Percentiles rank a stretch among this genome's conserved stretches.
Conservation (phyloP, 2,797 vertebrate species). For the Poliocrania exsul region DNA sequence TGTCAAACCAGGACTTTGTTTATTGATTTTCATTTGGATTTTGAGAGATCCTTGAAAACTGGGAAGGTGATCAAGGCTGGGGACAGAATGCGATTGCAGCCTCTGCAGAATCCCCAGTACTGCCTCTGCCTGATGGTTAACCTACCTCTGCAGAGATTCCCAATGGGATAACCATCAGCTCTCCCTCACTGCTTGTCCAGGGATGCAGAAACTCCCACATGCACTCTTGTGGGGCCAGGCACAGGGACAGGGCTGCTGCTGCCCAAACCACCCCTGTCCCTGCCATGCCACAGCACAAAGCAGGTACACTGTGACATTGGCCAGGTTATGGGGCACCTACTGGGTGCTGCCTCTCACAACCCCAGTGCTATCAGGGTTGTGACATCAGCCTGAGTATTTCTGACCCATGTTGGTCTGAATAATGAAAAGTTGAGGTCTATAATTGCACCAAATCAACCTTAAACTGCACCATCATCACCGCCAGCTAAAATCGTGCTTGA, state of each 20-base stretch:
- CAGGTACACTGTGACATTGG: accelerated
- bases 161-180: not conserved
- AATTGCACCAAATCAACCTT: not conserved
- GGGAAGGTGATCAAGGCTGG: accelerated
- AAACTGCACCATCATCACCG: not conserved
- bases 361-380: not conserved
- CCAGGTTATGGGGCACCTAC: not conserved
- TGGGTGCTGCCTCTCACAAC: not conserved
- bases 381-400: not conserved
- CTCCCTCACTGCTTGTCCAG: not conserved
- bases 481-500: not conserved
- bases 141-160: not conserved
- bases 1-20: not conserved
- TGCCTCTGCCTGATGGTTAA: not conserved
- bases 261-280: accelerated
- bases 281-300: not conserved
- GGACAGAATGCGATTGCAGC: not conserved
- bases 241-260: not conserved
- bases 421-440: not conserved
- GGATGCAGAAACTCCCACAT: not conserved
- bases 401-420: not conserved
- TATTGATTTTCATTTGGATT: not conserved
- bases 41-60: not conserved
- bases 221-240: not conserved
- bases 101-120: not conserved